Evolutionary conservation across 2,797 vertebrate species (phyloP).

Genomic region (Molossus alvarezi): DNA sequence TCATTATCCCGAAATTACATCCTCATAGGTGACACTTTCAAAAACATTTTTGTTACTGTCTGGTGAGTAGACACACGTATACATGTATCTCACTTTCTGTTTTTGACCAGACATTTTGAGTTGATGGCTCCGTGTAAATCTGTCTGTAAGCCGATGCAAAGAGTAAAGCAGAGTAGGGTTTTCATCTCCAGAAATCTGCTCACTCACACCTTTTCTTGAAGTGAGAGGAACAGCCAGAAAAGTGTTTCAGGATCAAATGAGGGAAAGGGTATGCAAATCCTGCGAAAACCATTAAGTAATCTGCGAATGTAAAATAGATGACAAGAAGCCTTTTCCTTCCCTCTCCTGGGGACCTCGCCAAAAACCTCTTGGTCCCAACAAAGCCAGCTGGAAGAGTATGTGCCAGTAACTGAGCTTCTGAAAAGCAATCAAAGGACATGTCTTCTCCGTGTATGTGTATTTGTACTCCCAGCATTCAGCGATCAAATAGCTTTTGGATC

Average conservation of each 20-base stretch:
- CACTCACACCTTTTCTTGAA: conserved; percentile 11
- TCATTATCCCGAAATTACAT: not conserved
- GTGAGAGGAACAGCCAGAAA: conserved; percentile 31
- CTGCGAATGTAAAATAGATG: conserved; percentile 13
- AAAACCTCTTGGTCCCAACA: conserved; percentile 15
- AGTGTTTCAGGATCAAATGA: conserved; percentile 41
- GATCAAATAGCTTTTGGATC: not conserved
- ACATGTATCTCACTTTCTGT: not conserved
- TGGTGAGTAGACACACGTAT: not conserved
- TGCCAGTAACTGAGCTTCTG: conserved; percentile 8
- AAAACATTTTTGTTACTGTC: not conserved
- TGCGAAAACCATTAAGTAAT: conserved; percentile 14
- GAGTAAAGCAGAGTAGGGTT: not conserved
- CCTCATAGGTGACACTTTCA: not conserved
- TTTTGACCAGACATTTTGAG: conserved; percentile 52
- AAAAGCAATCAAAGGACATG: not conserved
- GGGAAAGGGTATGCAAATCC: not conserved
- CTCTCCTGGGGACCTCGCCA: not conserved
- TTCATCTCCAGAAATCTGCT: not conserved
- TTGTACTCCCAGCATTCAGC: not conserved
- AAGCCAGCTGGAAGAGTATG: not conserved
- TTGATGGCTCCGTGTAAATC: not conserved
- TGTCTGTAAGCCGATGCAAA: not conserved
- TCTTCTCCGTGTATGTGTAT: not conserved
- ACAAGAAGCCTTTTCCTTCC: not conserved